A percentile compares a stretch with the other conserved stretches of the same genome.
These are phyloP conservation scores for Cantharis rufa DNA, from an alignment of 2,888 invertebrate genomes.

Conservation along the genomic window DNA sequence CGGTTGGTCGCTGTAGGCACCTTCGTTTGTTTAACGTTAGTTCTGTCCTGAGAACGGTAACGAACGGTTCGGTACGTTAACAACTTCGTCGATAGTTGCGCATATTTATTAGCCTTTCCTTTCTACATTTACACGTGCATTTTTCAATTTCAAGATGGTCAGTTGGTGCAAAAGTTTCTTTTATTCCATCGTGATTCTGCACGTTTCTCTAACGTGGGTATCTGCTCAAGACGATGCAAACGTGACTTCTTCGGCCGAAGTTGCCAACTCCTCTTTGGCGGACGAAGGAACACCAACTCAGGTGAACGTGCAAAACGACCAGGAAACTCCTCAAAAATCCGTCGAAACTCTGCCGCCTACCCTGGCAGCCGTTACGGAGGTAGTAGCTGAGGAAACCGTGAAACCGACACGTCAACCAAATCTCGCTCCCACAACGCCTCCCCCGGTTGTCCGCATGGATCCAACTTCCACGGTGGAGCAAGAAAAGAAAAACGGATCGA, in stretches of 20 bases:
- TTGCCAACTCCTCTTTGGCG: background rate
- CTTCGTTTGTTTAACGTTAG: slow-evolving; percentile 14
- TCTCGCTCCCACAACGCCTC: background rate
- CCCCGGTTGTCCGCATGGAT: background rate
- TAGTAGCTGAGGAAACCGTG: background rate
- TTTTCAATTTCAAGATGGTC: background rate
- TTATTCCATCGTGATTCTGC: background rate
- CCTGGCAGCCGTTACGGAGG: background rate
- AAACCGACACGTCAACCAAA: background rate
- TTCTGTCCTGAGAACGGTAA: slow-evolving; percentile 6
- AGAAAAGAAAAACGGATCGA: background rate
- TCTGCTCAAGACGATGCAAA: background rate
- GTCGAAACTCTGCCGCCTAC: background rate
- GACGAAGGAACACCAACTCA: background rate
- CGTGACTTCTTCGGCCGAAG: background rate
- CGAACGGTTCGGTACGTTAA: slow-evolving; percentile 4
- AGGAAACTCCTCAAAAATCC: background rate
- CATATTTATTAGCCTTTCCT: background rate
- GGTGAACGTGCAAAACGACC: background rate
- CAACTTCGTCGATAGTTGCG: background rate
- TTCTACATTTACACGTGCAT: background rate
- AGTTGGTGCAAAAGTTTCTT: background rate
- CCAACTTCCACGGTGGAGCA: background rate
- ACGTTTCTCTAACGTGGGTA: background rate
- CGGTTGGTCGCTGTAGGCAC: background rate